phyloP scores from a whole-genome alignment of 2,888 invertebrate genomes.

The Agrotis ipsilon region DNA sequence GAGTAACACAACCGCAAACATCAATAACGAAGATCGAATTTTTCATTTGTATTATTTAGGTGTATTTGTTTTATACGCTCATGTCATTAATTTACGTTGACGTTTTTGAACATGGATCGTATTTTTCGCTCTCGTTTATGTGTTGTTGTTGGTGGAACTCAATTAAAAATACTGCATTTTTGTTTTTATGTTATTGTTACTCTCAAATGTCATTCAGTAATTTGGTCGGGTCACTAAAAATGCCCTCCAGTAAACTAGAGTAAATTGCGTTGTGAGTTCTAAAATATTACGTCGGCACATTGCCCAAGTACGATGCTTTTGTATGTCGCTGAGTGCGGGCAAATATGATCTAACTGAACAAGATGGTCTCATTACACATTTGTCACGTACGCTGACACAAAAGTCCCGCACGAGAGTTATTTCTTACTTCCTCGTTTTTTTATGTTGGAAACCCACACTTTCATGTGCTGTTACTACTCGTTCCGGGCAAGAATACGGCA shows the following conservation, averaged over 20 bases:
- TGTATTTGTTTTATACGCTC: slow-evolving; percentile 32
- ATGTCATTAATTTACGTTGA: slow-evolving; percentile 31
- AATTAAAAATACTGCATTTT: slow-evolving; percentile 29
- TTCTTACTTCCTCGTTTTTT: slow-evolving; percentile 58
- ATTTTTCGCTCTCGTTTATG: slow-evolving; percentile 15
- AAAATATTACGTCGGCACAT: slow-evolving; percentile 27
- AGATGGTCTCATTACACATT: slow-evolving; percentile 75
- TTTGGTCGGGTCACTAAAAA: slow-evolving; percentile 6
- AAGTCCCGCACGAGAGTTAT: slow-evolving; percentile 60
- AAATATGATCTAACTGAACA: slow-evolving; percentile 63
- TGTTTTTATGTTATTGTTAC: neutral
- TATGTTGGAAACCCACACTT: slow-evolving; percentile 58
- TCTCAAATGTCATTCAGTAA: slow-evolving; percentile 14
- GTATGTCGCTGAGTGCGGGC: slow-evolving; percentile 48
- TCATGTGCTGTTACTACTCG: slow-evolving; percentile 45
- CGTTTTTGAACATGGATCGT: slow-evolving; percentile 22
- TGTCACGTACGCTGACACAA: slow-evolving; percentile 73
- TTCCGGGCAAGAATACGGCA: slow-evolving; percentile 46
- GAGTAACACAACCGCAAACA: slow-evolving; percentile 55
- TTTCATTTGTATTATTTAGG: slow-evolving; percentile 29
- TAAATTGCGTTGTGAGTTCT: slow-evolving; percentile 13
- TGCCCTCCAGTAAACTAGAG: slow-evolving; percentile 1
- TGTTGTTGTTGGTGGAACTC: neutral
- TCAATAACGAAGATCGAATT: slow-evolving; percentile 58
- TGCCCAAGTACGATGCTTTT: slow-evolving; percentile 45